Evolutionary conservation across 2,797 vertebrate genomes (phyloP).

Genomic region (Moxostoma hubbsi): DNA sequence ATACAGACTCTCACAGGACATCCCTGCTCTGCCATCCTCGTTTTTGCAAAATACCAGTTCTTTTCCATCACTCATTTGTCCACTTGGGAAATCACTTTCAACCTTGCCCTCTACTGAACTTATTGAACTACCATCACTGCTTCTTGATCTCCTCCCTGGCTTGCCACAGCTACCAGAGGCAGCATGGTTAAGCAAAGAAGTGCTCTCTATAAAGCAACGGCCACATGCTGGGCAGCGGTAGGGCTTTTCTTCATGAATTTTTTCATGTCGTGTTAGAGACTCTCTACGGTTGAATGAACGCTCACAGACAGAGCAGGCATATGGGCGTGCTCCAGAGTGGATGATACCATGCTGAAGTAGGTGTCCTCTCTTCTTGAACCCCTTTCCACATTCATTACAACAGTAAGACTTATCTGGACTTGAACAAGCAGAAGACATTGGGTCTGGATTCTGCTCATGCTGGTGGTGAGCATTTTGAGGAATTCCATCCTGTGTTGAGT

Average conservation of each 20-base stretch:
- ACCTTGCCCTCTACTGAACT: slow-evolving; percentile 57
- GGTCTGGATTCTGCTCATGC: slow-evolving; percentile 60
- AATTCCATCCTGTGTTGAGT: slow-evolving; percentile 65
- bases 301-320: slow-evolving; percentile 87
- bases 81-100: slow-evolving; percentile 61
- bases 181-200: slow-evolving; percentile 81
- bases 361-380: slow-evolving; percentile 91
- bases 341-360: slow-evolving; percentile 92
- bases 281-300: slow-evolving; percentile 92
- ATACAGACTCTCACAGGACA: slow-evolving; percentile 62
- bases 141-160: slow-evolving; percentile 75
- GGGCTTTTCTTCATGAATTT: slow-evolving; percentile 90
- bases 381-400: slow-evolving; percentile 89
- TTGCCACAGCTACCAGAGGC: slow-evolving; percentile 82
- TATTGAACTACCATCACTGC: slow-evolving; percentile 55
- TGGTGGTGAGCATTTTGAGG: slow-evolving; percentile 60
- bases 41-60: slow-evolving; percentile 57
- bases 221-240: slow-evolving; percentile 90
- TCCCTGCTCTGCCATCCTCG: slow-evolving; percentile 50
- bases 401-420: slow-evolving; percentile 85
- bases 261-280: slow-evolving; percentile 90
- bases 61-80: slow-evolving; percentile 59
- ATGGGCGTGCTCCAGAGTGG: slow-evolving; percentile 88
- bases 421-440: slow-evolving; percentile 69
- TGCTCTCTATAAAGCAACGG: slow-evolving; percentile 83